A percentile compares a stretch with the other conserved stretches of the same genome.
These are phyloP conservation scores for Alectura lathami DNA, from an alignment of 2,113 vertebrate genomes.

Conservation along the genomic window DNA sequence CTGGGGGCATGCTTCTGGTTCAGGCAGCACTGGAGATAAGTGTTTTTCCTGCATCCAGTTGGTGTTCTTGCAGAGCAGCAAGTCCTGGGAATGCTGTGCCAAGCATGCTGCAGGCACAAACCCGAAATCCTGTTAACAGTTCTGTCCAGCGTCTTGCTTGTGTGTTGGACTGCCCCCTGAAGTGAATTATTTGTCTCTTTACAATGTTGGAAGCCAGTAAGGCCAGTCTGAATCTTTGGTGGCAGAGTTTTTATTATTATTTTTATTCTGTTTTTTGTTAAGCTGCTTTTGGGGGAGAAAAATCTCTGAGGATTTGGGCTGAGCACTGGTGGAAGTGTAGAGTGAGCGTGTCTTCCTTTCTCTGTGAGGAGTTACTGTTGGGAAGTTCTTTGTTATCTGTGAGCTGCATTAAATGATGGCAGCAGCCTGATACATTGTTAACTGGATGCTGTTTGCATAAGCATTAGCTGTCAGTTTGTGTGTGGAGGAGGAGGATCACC, in stretches of 20 bases:
- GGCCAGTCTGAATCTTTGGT: not conserved
- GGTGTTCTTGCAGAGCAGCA: not conserved
- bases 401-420: not conserved
- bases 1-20: not conserved
- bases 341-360: not conserved
- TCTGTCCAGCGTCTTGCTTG: not conserved
- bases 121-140: accelerated
- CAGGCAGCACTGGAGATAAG: not conserved
- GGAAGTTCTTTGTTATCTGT: not conserved
- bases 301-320: not conserved
- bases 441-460: constrained; percentile 9
- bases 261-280: not conserved
- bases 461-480: not conserved
- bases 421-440: not conserved
- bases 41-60: accelerated
- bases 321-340: not conserved
- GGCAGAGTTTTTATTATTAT: not conserved
- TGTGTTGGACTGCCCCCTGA: not conserved
- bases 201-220: not conserved
- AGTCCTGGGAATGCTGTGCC: not conserved
- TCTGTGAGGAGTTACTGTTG: not conserved
- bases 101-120: not conserved
- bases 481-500: constrained; percentile 1
- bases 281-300: not conserved
- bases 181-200: not conserved